Evolutionary conservation across 2,888 invertebrate genomes (phyloP).

Genomic region (Heliconius erato): DNA sequence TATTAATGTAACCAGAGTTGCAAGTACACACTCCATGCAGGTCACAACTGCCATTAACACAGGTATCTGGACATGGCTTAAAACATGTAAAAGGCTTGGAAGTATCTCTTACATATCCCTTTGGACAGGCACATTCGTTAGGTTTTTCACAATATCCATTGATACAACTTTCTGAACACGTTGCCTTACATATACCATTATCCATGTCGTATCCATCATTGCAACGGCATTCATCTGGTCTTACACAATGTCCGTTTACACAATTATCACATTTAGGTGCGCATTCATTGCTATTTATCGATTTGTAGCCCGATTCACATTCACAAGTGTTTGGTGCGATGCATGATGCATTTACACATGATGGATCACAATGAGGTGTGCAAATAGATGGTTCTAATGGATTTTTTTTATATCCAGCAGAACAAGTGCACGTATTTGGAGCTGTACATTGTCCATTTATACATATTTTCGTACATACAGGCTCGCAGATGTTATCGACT

Average conservation of each 20-base stretch:
- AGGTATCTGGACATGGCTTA: constrained; percentile 60
- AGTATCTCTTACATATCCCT: constrained; percentile 58
- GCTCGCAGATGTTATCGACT: constrained; percentile 48
- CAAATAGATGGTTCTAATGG: constrained; percentile 48
- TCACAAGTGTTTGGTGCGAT: constrained; percentile 59
- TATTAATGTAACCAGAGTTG: constrained; percentile 54
- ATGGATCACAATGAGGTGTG: constrained; percentile 56
- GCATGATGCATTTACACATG: constrained; percentile 61
- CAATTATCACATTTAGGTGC: constrained; percentile 58
- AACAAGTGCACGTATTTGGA: constrained; percentile 54
- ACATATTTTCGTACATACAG: constrained; percentile 52
- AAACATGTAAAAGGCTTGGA: constrained; percentile 56
- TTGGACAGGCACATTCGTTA: constrained; percentile 65
- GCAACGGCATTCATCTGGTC: constrained; percentile 56
- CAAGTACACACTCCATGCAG: constrained; percentile 62
- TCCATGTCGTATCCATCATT: constrained; percentile 54
- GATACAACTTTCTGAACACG: constrained; percentile 53
- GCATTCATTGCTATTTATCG: constrained; percentile 37
- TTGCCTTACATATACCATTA: constrained; percentile 55
- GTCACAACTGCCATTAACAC: constrained; percentile 62
- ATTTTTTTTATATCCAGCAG: constrained; percentile 47
- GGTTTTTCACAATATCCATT: constrained; percentile 62
- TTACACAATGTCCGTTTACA: constrained; percentile 59
- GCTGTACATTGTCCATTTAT: constrained; percentile 61
- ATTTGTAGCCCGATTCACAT: constrained; percentile 48